A percentile compares a stretch with the other conserved stretches of the same genome.
Conservation (phyloP, 2,888 invertebrate genomes). For the Magallana nippona region DNA sequence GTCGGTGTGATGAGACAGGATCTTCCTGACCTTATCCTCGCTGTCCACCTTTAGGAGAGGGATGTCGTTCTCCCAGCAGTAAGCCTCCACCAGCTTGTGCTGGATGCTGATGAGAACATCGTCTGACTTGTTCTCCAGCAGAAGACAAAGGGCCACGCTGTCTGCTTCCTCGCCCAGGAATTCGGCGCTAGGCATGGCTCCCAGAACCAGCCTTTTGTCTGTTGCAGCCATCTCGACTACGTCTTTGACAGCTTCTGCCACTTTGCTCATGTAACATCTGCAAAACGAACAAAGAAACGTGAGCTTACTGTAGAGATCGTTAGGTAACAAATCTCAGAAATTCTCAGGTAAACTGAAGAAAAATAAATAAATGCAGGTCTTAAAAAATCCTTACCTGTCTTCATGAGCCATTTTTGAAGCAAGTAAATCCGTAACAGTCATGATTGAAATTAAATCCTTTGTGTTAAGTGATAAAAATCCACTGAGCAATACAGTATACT, state of each 20-base stretch:
- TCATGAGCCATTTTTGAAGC: slow-evolving; percentile 29
- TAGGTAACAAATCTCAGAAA: background rate
- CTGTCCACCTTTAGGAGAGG: slow-evolving; percentile 71
- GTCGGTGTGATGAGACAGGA: background rate
- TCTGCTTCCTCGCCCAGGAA: slow-evolving; percentile 73
- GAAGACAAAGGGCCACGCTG: slow-evolving; percentile 73
- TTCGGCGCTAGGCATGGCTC: slow-evolving; percentile 72
- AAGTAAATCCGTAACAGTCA: slow-evolving; percentile 33
- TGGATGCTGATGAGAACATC: slow-evolving; percentile 75
- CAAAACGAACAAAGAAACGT: slow-evolving; percentile 13
- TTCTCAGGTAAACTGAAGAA: background rate
- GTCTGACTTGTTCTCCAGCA: slow-evolving; percentile 65
- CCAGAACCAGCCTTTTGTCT: slow-evolving; percentile 63
- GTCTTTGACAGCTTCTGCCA: slow-evolving; percentile 58
- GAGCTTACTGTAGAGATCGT: background rate
- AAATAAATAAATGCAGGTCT: background rate
- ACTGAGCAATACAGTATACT: background rate
- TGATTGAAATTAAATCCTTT: slow-evolving; percentile 1
- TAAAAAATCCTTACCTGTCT: slow-evolving; percentile 1
- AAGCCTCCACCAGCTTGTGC: slow-evolving; percentile 77
- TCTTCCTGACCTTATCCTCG: slow-evolving; percentile 13
- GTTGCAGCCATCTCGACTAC: slow-evolving; percentile 56
- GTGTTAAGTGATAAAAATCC: background rate
- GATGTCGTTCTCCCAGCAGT: slow-evolving; percentile 77
- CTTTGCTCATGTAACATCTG: slow-evolving; percentile 35